These are phyloP conservation scores for Tetrax tetrax DNA, from an alignment of 2,113 vertebrate species.

Conservation along the genomic window DNA sequence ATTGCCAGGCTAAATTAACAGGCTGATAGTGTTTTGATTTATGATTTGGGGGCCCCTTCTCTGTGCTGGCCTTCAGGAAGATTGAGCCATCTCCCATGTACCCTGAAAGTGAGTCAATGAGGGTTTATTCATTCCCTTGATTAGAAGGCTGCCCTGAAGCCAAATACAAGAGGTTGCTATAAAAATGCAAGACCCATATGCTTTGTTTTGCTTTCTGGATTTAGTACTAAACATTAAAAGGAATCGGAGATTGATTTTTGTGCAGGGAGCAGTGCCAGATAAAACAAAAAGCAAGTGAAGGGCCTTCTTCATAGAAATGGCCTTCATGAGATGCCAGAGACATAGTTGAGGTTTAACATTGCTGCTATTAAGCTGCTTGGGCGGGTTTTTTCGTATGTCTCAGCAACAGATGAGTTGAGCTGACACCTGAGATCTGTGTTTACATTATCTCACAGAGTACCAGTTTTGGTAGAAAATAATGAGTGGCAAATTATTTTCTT, in stretches of 20 bases:
- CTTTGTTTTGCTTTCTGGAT: slow-evolving; percentile 77
- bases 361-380: neutral
- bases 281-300: slow-evolving; percentile 67
- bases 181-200: slow-evolving; percentile 69
- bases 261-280: slow-evolving; percentile 70
- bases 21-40: slow-evolving; percentile 70
- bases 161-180: slow-evolving; percentile 67
- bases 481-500: neutral
- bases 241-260: slow-evolving; percentile 77
- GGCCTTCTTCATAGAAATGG: neutral
- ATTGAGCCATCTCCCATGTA: slow-evolving; percentile 66
- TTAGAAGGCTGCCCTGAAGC: slow-evolving; percentile 77
- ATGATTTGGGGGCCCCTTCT: slow-evolving; percentile 62
- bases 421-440: neutral
- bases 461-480: neutral
- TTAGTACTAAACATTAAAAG: slow-evolving; percentile 77
- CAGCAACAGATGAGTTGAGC: neutral
- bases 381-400: neutral
- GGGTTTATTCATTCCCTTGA: slow-evolving; percentile 76
- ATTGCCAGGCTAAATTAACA: slow-evolving; percentile 67
- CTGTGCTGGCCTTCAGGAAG: slow-evolving; percentile 57
- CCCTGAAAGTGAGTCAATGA: slow-evolving; percentile 72
- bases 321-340: neutral
- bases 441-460: neutral
- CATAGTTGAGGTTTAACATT: neutral